Conservation (phyloP, 2,797 vertebrate species). For the Sandelia bainsii region DNA sequence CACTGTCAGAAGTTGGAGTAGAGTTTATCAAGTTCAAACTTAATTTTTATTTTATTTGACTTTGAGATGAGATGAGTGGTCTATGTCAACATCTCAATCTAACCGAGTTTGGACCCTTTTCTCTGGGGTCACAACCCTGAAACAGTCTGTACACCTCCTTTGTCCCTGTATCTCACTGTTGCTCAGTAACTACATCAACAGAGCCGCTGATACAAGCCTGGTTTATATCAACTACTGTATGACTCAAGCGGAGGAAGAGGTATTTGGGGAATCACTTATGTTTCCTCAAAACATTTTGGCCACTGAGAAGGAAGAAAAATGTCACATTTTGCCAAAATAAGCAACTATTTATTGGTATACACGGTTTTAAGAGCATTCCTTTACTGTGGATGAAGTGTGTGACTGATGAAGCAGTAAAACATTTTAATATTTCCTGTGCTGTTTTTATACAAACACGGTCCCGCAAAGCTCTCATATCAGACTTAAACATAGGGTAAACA, state of each 20-base stretch:
- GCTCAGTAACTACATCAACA: conserved; percentile 70
- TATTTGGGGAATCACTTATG: conserved; percentile 34
- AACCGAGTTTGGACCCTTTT: conserved; percentile 44
- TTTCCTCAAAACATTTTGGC: conserved; percentile 45
- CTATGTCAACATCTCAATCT: conserved; percentile 52
- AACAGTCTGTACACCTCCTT: conserved; percentile 19
- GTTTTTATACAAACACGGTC: conserved; percentile 4
- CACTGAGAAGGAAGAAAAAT: conserved; percentile 16
- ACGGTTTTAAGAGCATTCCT: conserved; percentile 21
- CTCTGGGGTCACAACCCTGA: conserved; percentile 47
- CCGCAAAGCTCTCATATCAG: neutral
- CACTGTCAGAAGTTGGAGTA: neutral
- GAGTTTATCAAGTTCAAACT: conserved; percentile 14
- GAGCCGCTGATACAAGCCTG: conserved; percentile 44
- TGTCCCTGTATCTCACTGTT: conserved; percentile 44
- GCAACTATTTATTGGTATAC: conserved; percentile 18
- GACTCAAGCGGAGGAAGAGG: conserved; percentile 32
- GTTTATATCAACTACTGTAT: conserved; percentile 47
- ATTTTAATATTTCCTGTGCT: conserved; percentile 12
- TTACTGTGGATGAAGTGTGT: conserved; percentile 4
- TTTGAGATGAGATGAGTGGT: conserved; percentile 14
- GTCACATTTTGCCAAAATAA: conserved; percentile 27
- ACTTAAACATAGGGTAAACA: neutral
- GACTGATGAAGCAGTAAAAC: conserved; percentile 9
- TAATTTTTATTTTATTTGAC: conserved; percentile 24